Conservation (phyloP, 2,888 invertebrate genomes). For the Plusia festucae region DNA sequence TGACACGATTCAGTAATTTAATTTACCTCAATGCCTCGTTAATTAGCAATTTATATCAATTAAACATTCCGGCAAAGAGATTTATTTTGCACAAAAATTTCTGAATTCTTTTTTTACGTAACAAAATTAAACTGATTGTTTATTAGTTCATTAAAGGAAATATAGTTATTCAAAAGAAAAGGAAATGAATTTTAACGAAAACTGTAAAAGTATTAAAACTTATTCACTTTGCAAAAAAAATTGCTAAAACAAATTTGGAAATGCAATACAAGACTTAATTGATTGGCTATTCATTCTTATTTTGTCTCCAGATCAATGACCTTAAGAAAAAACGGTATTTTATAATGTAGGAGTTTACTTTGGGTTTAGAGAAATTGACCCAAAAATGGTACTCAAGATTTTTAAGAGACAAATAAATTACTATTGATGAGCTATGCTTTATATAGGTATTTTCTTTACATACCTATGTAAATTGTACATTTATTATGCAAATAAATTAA, state of each 20-base stretch:
- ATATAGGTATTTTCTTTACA: too few species aligned
- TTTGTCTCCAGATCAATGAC: slow-evolving; percentile 1
- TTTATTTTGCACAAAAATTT: slow-evolving; percentile 10
- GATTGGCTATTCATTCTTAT: neutral
- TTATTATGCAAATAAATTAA: neutral
- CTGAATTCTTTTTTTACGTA: neutral
- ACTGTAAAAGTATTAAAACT: neutral
- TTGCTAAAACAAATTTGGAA: too few species aligned
- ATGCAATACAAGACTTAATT: neutral
- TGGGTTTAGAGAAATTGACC: neutral
- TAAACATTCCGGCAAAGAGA: slow-evolving; percentile 25
- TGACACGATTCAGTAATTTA: slow-evolving; percentile 62
- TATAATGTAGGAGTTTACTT: neutral
- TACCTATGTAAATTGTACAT: too few species aligned
- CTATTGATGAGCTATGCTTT: too few species aligned
- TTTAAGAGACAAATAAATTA: neutral
- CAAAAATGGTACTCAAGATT: neutral
- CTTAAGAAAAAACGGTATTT: neutral
- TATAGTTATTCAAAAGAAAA: too few species aligned
- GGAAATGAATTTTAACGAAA: neutral
- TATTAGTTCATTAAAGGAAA: too few species aligned
- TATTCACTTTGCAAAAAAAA: too few species aligned
- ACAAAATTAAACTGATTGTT: too few species aligned
- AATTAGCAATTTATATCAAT: slow-evolving; percentile 51
- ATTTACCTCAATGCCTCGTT: slow-evolving; percentile 51